A percentile compares a stretch with the other conserved stretches of the same genome.
phyloP scores from a whole-genome alignment of 2,113 vertebrate species.

The Dipodomys stephensi region DNA sequence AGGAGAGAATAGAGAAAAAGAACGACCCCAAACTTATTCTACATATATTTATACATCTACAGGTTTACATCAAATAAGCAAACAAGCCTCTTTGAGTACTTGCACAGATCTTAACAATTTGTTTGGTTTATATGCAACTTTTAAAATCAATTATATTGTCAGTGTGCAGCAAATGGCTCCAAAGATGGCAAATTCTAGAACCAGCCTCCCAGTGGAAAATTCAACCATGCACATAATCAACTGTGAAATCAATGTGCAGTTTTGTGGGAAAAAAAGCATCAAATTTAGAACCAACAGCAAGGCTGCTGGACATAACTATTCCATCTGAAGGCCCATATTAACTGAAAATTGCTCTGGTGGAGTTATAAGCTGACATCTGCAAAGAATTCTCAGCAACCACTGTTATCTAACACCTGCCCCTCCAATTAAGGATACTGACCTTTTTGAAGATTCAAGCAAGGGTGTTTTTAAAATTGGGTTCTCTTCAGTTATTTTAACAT shows the following conservation, averaged over 20 bases:
- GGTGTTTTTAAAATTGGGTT: conserved; percentile 66
- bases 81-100: neutral
- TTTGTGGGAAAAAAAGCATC: conserved; percentile 50
- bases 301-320: conserved; percentile 58
- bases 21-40: neutral
- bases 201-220: conserved; percentile 75
- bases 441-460: conserved; percentile 72
- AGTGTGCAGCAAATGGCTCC: conserved; percentile 40
- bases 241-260: conserved; percentile 71
- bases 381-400: conserved; percentile 66
- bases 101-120: conserved; percentile 28
- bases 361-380: conserved; percentile 76
- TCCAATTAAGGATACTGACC: conserved; percentile 71
- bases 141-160: conserved; percentile 69
- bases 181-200: conserved; percentile 56
- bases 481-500: conserved; percentile 74
- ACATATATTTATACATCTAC: neutral
- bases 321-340: conserved; percentile 76
- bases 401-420: conserved; percentile 79
- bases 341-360: conserved; percentile 71
- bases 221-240: conserved; percentile 72
- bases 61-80: conserved; percentile 10
- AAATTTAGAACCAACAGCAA: conserved; percentile 71
- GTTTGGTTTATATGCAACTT: conserved; percentile 53
- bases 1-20: neutral